Conservation (phyloP, 1,140 invertebrate species). For the Drosophila sp. region DNA sequence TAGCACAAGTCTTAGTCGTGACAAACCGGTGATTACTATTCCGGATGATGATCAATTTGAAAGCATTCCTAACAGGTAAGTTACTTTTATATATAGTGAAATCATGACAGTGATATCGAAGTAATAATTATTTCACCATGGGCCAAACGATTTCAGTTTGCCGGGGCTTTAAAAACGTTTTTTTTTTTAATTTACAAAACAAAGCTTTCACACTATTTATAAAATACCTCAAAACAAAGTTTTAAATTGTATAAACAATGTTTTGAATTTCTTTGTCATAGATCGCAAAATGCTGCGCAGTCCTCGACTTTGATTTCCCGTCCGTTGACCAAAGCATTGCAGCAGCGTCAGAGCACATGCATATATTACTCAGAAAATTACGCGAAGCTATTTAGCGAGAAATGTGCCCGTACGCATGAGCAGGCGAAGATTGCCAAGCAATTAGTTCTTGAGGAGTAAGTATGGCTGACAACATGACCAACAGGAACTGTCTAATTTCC, state of each 20-base stretch:
- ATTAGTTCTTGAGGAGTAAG: constrained; percentile 37
- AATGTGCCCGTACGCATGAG: background rate
- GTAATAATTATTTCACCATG: too few relatives aligned
- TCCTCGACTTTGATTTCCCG: background rate
- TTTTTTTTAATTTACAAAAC: too few relatives aligned
- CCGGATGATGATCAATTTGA: background rate
- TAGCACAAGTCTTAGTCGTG: constrained; percentile 9
- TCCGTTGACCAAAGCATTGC: constrained; percentile 23
- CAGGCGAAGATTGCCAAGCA: constrained; percentile 9
- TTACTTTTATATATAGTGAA: background rate
- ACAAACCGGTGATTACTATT: background rate
- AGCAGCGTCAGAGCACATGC: constrained; percentile 29
- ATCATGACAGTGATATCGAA: too few relatives aligned
- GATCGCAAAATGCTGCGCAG: background rate
- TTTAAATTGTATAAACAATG: too few relatives aligned
- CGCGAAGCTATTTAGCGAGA: constrained; percentile 11
- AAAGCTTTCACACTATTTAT: too few relatives aligned
- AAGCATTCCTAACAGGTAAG: constrained; percentile 2
- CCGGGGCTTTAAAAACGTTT: too few relatives aligned
- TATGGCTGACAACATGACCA: background rate
- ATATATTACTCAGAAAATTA: constrained; percentile 43
- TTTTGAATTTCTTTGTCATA: background rate
- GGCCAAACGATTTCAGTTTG: too few relatives aligned
- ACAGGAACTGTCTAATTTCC: background rate
- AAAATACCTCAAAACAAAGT: too few relatives aligned